A percentile compares a stretch with the other conserved stretches of the same genome.
These are phyloP conservation scores for Laterallus jamaicensis DNA, from an alignment of 2,113 vertebrate genomes.

Conservation along the genomic window DNA sequence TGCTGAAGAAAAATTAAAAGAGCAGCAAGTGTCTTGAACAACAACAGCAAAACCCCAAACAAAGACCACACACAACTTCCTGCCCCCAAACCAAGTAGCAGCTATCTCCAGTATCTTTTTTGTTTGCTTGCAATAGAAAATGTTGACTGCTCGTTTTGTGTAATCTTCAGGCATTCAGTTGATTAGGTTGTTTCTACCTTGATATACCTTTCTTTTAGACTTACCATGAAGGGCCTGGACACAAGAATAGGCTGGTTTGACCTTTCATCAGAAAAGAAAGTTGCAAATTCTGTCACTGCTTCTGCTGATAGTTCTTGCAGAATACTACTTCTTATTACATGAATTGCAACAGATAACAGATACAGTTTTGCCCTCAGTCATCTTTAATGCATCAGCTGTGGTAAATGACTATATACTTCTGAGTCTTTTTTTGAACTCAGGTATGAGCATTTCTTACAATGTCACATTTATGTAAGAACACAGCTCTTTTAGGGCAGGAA, in stretches of 20 bases:
- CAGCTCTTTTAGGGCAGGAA: neutral
- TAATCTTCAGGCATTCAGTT: neutral
- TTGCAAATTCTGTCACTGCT: neutral
- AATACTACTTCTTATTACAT: neutral
- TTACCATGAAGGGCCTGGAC: neutral
- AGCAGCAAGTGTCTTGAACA: neutral
- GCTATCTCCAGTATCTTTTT: neutral
- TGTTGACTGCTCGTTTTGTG: neutral
- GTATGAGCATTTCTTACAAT: neutral
- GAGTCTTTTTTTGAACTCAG: neutral
- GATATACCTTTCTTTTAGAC: neutral
- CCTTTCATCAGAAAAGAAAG: neutral
- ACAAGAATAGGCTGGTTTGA: neutral
- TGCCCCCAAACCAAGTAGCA: fast-evolving
- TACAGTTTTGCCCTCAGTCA: neutral
- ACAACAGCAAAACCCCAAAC: neutral
- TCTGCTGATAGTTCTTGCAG: neutral
- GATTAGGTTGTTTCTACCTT: neutral
- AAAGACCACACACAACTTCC: neutral
- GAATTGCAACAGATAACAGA: neutral
- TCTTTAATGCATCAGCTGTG: neutral
- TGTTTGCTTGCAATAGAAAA: neutral
- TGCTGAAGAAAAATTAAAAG: neutral
- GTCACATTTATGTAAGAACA: neutral
- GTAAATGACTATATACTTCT: neutral